A percentile compares a stretch with the other conserved stretches of the same genome.
Conservation (phyloP, 2,888 invertebrate species). For the Meiosimyza platycephala region DNA sequence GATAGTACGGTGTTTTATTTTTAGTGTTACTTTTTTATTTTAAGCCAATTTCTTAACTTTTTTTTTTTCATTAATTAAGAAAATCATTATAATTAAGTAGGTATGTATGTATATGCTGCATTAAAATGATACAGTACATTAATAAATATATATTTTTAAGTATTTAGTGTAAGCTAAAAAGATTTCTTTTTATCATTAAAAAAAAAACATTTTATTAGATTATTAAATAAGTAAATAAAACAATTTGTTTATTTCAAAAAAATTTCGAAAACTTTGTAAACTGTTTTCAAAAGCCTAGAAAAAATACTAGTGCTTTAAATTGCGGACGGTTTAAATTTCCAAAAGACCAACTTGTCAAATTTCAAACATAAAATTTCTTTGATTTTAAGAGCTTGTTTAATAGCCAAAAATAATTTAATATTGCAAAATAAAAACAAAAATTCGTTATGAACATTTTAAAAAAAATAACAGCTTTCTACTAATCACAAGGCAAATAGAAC, state of each 20-base stretch:
- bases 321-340: constrained; percentile 32
- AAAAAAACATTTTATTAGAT: no score
- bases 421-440: constrained; percentile 1
- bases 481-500: constrained; percentile 64
- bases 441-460: constrained; percentile 3
- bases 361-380: constrained; percentile 30
- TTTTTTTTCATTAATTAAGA: constrained; percentile 31
- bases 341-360: constrained; percentile 42
- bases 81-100: constrained; percentile 21
- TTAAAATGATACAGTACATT: constrained; percentile 30
- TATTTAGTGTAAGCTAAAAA: no score
- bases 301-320: constrained; percentile 9
- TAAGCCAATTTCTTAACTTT: constrained; percentile 23
- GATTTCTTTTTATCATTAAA: no score
- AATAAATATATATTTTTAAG: no score
- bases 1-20: constrained; percentile 18
- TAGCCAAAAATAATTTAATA: constrained; percentile 7
- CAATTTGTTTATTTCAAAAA: constrained; percentile 8
- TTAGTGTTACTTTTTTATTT: constrained; percentile 29
- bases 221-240: background rate
- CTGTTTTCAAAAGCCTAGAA: background rate
- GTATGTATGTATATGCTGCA: constrained; percentile 16
- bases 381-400: constrained; percentile 22
- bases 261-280: background rate
- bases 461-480: constrained; percentile 43